phyloP scores from a whole-genome alignment of 2,113 vertebrate genomes.

The Corynorhinus townsendii region DNA sequence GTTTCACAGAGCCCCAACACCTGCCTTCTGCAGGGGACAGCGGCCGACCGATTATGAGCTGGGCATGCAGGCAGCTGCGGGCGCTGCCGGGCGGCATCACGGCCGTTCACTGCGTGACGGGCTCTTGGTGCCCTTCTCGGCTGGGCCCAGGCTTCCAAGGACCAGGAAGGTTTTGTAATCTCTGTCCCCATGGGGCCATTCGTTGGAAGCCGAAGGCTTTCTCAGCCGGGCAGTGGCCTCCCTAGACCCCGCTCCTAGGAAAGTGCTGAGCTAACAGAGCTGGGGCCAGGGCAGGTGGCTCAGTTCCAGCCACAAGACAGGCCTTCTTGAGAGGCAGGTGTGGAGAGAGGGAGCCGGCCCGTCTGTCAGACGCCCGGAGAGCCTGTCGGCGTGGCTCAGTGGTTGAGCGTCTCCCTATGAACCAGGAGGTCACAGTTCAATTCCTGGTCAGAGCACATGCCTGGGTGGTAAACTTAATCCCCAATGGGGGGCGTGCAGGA shows the following conservation, averaged over 20 bases:
- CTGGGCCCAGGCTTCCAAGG: too few species aligned
- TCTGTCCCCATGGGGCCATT: rapidly evolving
- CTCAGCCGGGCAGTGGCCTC: neutral
- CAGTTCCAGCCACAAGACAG: neutral
- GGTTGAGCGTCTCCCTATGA: too few species aligned
- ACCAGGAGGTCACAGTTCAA: too few species aligned
- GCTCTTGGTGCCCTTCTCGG: neutral
- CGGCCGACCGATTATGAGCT: neutral
- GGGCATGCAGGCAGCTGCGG: neutral
- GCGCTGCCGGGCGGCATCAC: rapidly evolving
- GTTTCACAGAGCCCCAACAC: neutral
- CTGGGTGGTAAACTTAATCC: too few species aligned
- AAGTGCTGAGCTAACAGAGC: rapidly evolving
- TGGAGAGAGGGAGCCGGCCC: neutral
- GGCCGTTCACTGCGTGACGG: neutral
- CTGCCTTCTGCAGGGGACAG: too few species aligned
- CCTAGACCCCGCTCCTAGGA: neutral
- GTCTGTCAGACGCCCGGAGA: rapidly evolving
- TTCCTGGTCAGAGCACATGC: too few species aligned
- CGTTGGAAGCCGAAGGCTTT: neutral
- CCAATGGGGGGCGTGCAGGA: too few species aligned
- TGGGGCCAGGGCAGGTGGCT: neutral
- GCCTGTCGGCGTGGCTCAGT: too few species aligned
- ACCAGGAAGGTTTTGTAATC: neutral
- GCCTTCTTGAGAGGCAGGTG: rapidly evolving